A percentile compares a stretch with the other conserved stretches of the same genome.
Conservation (phyloP, 2,888 invertebrate species). For the Mylabris sibirica region DNA sequence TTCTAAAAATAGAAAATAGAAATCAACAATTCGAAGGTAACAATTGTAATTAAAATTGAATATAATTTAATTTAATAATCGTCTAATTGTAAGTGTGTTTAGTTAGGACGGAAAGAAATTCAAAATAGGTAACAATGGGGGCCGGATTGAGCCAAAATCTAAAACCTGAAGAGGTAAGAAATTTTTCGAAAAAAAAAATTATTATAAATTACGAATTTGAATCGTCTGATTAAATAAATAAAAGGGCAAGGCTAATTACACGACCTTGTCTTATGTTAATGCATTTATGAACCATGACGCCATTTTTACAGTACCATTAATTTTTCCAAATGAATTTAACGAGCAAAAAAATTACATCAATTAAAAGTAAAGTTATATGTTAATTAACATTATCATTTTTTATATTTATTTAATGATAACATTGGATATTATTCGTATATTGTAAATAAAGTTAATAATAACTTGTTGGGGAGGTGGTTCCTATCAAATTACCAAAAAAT, state of each 20-base stretch:
- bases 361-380: not conserved
- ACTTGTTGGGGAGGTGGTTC: no score
- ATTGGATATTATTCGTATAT: not conserved
- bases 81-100: no score
- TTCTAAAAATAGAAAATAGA: no score
- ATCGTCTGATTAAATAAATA: not conserved
- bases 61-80: no score
- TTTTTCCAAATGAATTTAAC: not conserved
- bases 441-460: not conserved
- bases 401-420: not conserved
- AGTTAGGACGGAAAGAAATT: no score
- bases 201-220: not conserved
- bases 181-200: not conserved
- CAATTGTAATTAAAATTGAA: no score
- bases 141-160: constrained; percentile 21
- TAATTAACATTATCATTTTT: not conserved
- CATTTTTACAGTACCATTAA: not conserved
- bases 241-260: not conserved
- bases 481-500: no score
- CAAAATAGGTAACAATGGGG: constrained; percentile 24
- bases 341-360: not conserved
- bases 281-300: not conserved
- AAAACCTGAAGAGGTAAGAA: constrained; percentile 34
- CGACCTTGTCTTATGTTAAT: not conserved
- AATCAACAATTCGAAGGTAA: no score